Evolutionary conservation across 2,888 invertebrate species (phyloP).

Genomic region (Pyrrhia umbra): DNA sequence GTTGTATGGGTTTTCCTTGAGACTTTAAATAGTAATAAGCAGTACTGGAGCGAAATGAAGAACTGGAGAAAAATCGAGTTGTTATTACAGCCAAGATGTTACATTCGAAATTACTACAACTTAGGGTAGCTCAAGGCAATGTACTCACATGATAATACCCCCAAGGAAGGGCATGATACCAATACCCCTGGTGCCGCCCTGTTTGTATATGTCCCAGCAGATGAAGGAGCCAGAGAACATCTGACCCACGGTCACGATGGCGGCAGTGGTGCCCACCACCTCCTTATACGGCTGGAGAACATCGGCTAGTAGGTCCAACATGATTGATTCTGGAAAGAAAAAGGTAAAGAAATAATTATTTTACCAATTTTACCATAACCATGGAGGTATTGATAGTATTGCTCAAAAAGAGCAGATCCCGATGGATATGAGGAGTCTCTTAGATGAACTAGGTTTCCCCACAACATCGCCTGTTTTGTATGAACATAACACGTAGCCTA

Average conservation of each 20-base stretch:
- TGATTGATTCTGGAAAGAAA: constrained; percentile 49
- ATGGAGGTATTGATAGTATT: background rate
- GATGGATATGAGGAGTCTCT: too few relatives aligned
- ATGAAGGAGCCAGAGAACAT: constrained; percentile 95
- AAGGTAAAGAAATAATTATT: background rate
- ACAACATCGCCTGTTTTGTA: too few relatives aligned
- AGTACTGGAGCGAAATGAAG: too few relatives aligned
- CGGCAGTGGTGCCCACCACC: constrained; percentile 92
- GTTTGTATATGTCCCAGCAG: constrained; percentile 93
- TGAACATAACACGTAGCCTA: too few relatives aligned
- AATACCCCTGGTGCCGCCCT: constrained; percentile 91
- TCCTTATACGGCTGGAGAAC: constrained; percentile 92
- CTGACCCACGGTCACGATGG: constrained; percentile 94
- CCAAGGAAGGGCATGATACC: constrained; percentile 94
- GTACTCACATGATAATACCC: constrained; percentile 94
- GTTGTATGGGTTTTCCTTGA: too few relatives aligned
- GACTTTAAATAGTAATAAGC: too few relatives aligned
- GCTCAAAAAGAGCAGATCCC: too few relatives aligned
- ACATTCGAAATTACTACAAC: background rate
- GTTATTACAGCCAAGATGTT: too few relatives aligned
- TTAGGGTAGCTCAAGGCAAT: background rate
- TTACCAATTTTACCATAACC: background rate
- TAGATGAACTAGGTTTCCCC: too few relatives aligned
- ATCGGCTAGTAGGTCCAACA: constrained; percentile 88
- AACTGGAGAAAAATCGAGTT: too few relatives aligned